These are phyloP conservation scores for Drosophila parthenogenetica DNA, from an alignment of 2,888 invertebrate species.

Conservation along the genomic window DNA sequence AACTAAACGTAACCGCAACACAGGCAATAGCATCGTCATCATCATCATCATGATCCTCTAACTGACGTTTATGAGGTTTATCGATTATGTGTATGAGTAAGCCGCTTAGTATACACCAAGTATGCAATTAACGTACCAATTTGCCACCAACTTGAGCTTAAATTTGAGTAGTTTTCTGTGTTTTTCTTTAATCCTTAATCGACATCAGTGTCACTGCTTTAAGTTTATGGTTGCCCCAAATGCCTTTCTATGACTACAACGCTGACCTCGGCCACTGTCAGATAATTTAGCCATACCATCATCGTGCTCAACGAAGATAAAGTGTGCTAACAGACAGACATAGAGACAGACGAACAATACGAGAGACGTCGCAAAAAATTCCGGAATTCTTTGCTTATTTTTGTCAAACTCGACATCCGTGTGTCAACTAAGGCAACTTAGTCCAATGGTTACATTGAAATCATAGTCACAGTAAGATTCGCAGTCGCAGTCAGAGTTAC, in stretches of 20 bases:
- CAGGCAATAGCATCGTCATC: constrained; percentile 10
- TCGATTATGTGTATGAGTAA: constrained; percentile 61
- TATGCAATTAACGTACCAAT: constrained; percentile 67
- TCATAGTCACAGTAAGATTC: constrained; percentile 8
- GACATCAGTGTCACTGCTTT: background rate
- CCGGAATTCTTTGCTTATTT: constrained; percentile 29
- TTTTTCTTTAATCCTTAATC: constrained; percentile 11
- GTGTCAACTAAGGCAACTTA: constrained; percentile 34
- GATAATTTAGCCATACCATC: constrained; percentile 52
- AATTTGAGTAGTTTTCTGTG: constrained; percentile 20
- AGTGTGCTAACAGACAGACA: constrained; percentile 26
- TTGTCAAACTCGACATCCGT: constrained; percentile 28
- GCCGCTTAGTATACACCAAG: constrained; percentile 56
- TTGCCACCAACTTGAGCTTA: constrained; percentile 37
- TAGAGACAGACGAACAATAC: background rate
- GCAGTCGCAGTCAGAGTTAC: background rate
- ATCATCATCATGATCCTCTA: background rate
- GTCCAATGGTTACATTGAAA: constrained; percentile 23
- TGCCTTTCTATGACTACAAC: constrained; percentile 19
- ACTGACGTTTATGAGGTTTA: constrained; percentile 57
- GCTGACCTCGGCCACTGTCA: constrained; percentile 48
- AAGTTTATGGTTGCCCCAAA: constrained; percentile 1
- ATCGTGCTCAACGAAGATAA: constrained; percentile 49
- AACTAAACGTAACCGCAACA: constrained; percentile 14
- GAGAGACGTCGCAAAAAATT: constrained; percentile 16